These are phyloP conservation scores for Montifringilla adamsi DNA, from an alignment of 2,113 vertebrate species.

Conservation along the genomic window DNA sequence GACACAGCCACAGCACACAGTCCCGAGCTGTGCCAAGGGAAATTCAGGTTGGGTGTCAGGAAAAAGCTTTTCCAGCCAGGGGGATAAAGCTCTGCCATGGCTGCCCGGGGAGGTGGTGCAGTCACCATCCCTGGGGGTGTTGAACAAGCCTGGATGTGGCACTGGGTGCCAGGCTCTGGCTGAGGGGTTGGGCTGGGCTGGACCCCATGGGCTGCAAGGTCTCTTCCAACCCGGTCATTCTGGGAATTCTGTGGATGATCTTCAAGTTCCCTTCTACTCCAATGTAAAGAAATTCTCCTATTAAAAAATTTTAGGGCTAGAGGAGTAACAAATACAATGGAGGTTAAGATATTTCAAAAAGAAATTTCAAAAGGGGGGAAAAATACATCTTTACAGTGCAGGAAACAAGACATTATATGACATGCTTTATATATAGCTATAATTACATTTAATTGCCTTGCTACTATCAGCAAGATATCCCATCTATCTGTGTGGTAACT, in stretches of 20 bases:
- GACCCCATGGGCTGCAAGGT: no score
- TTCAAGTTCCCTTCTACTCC: not conserved
- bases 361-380: not conserved
- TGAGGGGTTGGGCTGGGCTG: not conserved
- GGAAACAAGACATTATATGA: not conserved
- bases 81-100: no score
- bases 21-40: no score
- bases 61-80: no score
- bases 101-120: no score
- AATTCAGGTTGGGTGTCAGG: no score
- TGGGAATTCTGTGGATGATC: not conserved
- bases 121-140: no score
- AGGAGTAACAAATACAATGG: not conserved
- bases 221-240: not conserved
- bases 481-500: not conserved
- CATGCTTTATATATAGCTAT: not conserved
- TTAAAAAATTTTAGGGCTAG: not conserved
- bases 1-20: no score
- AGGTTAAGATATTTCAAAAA: not conserved
- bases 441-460: not conserved
- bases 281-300: not conserved
- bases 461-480: not conserved
- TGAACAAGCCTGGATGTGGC: no score
- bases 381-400: rapidly evolving
- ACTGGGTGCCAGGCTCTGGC: no score